These are phyloP conservation scores for Oscheius sp. DNA, from an alignment of 2,888 invertebrate genomes.

Conservation along the genomic window DNA sequence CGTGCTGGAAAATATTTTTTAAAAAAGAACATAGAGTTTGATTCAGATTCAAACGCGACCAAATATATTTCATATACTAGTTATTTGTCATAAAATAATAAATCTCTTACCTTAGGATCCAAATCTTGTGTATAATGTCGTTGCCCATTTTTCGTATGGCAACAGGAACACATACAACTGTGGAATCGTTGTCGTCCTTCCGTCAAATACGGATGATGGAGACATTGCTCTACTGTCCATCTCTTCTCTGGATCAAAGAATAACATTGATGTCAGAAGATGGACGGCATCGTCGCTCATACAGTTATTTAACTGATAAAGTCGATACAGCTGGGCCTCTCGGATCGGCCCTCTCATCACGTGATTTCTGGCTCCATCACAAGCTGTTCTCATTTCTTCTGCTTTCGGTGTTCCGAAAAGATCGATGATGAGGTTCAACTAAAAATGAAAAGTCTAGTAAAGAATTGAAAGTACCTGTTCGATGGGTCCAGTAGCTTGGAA, in stretches of 20 bases:
- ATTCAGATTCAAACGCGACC: too few relatives aligned
- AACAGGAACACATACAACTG: conserved; percentile 99
- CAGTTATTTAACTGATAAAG: conserved; percentile 90
- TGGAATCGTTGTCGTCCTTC: conserved; percentile 97
- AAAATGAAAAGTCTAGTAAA: conserved; percentile 26
- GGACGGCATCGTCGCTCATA: conserved; percentile 96
- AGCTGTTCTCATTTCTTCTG: conserved; percentile 95
- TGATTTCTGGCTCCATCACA: conserved; percentile 93
- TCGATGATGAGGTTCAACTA: conserved; percentile 97
- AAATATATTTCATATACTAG: too few relatives aligned
- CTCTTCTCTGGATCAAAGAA: conserved; percentile 87
- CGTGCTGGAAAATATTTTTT: conserved; percentile 77
- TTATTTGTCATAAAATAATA: too few relatives aligned
- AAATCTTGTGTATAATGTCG: conserved; percentile 54
- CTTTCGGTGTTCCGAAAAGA: conserved; percentile 90
- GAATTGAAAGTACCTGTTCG: conserved; percentile 79
- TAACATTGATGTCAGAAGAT: conserved; percentile 94
- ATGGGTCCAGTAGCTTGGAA: conserved; percentile 98
- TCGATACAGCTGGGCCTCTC: conserved; percentile 34
- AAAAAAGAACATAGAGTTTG: too few relatives aligned
- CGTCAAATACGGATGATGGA: conserved; percentile 95
- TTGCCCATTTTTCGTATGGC: conserved; percentile 72
- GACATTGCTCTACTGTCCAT: conserved; percentile 90
- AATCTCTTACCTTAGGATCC: conserved; percentile 60
- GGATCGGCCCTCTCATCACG: conserved; percentile 74